Percentiles rank a stretch among this genome's conserved stretches.
phyloP scores from a whole-genome alignment of 1,140 invertebrate species.

The Holcopasites calliopsidis region DNA sequence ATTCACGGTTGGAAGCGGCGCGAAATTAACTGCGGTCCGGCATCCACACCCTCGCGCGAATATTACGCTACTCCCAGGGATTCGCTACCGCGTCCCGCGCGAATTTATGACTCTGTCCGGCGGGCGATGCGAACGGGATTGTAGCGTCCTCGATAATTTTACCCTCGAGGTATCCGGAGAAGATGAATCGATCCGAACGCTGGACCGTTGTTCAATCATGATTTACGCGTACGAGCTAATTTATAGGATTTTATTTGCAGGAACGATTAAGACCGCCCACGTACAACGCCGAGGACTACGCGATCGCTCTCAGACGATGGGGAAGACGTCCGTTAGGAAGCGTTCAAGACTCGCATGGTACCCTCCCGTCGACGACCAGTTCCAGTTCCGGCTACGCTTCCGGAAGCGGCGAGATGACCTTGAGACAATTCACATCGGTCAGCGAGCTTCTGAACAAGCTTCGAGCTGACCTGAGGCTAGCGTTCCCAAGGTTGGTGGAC shows the following conservation, averaged over 20 bases:
- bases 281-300: slow-evolving; percentile 92
- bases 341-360: slow-evolving; percentile 72
- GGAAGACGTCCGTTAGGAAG: slow-evolving; percentile 82
- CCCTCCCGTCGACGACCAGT: slow-evolving; percentile 79
- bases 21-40: slow-evolving; percentile 48
- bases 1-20: slow-evolving; percentile 56
- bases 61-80: slow-evolving; percentile 32
- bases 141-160: too few relatives aligned
- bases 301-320: slow-evolving; percentile 87
- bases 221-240: too few relatives aligned
- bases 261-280: slow-evolving; percentile 91
- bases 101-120: slow-evolving; percentile 5
- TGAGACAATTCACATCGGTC: slow-evolving; percentile 91
- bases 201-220: slow-evolving; percentile 1
- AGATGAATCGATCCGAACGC: too few relatives aligned
- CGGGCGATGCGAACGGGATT: too few relatives aligned
- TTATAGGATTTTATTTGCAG: too few relatives aligned
- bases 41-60: slow-evolving; percentile 31
- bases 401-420: slow-evolving; percentile 88
- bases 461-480: slow-evolving; percentile 89
- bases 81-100: slow-evolving; percentile 13
- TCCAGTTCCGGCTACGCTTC: slow-evolving; percentile 77
- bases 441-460: slow-evolving; percentile 94
- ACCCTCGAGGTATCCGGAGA: too few relatives aligned
- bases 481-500: slow-evolving; percentile 89